Conservation (phyloP, 2,113 vertebrate species). For the Sminthopsis crassicaudata region DNA sequence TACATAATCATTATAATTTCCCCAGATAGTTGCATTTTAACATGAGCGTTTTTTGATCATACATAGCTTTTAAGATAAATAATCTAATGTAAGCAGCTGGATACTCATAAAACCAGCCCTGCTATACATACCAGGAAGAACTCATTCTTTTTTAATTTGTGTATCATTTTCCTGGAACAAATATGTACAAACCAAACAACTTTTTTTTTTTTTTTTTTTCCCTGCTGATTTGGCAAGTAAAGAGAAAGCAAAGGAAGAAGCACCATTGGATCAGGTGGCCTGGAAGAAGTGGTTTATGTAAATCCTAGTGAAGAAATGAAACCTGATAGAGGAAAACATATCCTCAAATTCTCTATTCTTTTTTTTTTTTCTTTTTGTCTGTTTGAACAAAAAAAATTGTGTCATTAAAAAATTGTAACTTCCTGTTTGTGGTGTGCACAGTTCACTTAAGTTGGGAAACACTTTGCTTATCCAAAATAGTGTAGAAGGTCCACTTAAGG, state of each 20-base stretch:
- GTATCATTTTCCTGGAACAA: constrained; percentile 35
- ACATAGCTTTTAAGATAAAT: constrained; percentile 42
- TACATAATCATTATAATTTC: constrained; percentile 16
- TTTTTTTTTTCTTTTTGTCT: constrained; percentile 39
- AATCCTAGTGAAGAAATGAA: constrained; percentile 51
- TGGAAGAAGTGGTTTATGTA: constrained; percentile 34
- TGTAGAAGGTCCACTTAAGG: neutral
- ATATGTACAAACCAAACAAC: constrained; percentile 53
- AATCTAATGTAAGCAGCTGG: constrained; percentile 1
- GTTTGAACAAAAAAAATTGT: constrained; percentile 63
- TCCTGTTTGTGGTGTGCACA: constrained; percentile 51
- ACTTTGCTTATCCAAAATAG: neutral
- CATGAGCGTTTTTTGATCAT: constrained; percentile 27
- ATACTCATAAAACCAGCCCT: constrained; percentile 7
- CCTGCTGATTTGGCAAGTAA: constrained; percentile 51
- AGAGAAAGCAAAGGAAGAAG: constrained; percentile 41
- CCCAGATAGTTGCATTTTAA: constrained; percentile 34
- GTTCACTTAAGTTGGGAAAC: neutral
- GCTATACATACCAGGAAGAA: constrained; percentile 45
- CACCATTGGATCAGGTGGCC: constrained; percentile 18
- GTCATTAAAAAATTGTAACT: constrained; percentile 57
- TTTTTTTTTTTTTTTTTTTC: constrained; percentile 50
- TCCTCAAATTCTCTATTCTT: constrained; percentile 37
- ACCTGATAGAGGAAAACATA: constrained; percentile 31
- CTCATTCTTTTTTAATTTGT: constrained; percentile 63